A percentile compares a stretch with the other conserved stretches of the same genome.
Conservation (phyloP, 2,113 vertebrate species). For the Alaudala cheleensis region DNA sequence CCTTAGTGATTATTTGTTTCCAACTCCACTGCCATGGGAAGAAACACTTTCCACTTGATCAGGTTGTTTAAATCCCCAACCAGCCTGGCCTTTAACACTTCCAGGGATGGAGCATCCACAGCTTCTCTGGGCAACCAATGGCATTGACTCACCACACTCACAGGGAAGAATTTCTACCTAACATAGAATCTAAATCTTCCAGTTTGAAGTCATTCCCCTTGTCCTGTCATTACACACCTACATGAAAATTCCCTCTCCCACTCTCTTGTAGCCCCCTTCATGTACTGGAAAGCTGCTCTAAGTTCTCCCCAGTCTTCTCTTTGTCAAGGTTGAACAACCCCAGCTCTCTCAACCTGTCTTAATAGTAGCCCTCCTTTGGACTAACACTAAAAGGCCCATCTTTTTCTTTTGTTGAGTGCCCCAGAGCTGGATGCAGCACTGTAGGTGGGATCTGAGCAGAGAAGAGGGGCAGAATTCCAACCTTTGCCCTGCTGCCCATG, state of each 20-base stretch:
- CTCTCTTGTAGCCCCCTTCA: neutral
- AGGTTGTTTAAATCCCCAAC: neutral
- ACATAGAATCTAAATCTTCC: neutral
- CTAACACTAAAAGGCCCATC: neutral
- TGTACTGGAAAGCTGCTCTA: neutral
- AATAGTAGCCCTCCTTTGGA: neutral
- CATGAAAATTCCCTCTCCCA: neutral
- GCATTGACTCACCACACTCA: neutral
- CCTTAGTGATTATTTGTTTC: neutral
- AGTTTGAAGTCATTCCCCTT: neutral
- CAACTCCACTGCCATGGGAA: neutral
- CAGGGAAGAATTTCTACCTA: neutral
- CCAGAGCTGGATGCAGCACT: neutral
- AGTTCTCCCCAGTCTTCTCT: neutral
- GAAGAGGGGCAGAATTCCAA: neutral
- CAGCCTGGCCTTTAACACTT: neutral
- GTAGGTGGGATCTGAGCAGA: neutral
- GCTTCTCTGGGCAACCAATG: neutral
- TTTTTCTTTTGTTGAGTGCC: neutral
- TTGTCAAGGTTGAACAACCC: neutral
- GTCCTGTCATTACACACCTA: neutral
- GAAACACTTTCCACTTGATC: neutral
- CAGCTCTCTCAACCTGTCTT: neutral
- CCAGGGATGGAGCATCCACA: neutral
- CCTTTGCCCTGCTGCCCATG: rapidly evolving